Conservation (phyloP, 2,888 invertebrate genomes). For the Elysia crispata region DNA sequence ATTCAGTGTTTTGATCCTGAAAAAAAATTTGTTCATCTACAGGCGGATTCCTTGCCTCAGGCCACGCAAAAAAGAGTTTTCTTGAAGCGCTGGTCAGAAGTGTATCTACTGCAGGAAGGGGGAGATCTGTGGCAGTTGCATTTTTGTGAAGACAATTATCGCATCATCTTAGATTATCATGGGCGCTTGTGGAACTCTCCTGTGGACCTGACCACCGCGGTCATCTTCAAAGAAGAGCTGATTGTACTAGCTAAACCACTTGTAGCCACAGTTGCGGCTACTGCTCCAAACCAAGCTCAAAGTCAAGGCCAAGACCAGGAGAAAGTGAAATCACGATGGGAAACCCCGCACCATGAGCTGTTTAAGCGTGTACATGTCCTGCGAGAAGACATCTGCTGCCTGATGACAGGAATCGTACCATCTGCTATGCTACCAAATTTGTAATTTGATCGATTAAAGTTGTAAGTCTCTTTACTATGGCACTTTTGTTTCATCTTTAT, state of each 20-base stretch:
- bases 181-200: slow-evolving; percentile 3
- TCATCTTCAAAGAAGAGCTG: slow-evolving; percentile 26
- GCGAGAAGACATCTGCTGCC: too few relatives aligned
- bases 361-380: too few relatives aligned
- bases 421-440: too few relatives aligned
- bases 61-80: slow-evolving; percentile 10
- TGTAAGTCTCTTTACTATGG: too few relatives aligned
- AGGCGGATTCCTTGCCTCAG: background rate
- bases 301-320: too few relatives aligned
- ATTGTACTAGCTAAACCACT: background rate
- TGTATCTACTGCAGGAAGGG: slow-evolving; percentile 22
- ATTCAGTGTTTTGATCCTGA: slow-evolving; percentile 30
- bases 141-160: background rate
- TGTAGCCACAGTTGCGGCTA: too few relatives aligned
- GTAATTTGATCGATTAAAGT: too few relatives aligned
- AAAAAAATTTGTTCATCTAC: background rate
- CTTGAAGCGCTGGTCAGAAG: background rate
- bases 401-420: too few relatives aligned
- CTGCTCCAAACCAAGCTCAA: too few relatives aligned
- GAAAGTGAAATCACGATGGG: too few relatives aligned
- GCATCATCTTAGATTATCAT: background rate
- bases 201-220: background rate
- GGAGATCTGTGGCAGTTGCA: slow-evolving; percentile 34
- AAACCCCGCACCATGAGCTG: too few relatives aligned
- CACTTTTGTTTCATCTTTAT: too few relatives aligned